Conservation (phyloP, 2,888 invertebrate species). For the Xanthorhoe designata region DNA sequence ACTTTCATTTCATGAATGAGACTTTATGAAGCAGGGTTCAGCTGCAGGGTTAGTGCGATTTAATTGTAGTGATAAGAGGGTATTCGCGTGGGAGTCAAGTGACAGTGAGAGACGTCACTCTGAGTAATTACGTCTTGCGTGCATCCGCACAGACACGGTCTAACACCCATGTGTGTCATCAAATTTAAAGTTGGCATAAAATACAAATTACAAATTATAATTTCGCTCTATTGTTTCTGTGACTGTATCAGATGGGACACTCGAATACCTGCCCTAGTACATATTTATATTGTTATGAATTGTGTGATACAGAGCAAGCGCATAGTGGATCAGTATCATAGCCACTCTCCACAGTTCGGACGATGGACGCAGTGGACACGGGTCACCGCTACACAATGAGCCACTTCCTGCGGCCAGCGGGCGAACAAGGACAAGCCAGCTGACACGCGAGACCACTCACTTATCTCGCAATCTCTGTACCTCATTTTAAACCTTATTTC, state of each 20-base stretch:
- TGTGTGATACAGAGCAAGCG: slow-evolving; percentile 33
- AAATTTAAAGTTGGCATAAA: neutral
- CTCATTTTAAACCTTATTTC: slow-evolving; percentile 45
- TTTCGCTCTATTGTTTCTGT: neutral
- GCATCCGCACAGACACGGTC: slow-evolving; percentile 48
- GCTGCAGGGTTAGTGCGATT: slow-evolving; percentile 65
- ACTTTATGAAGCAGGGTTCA: slow-evolving; percentile 20
- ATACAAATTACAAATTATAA: neutral
- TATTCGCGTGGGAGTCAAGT: slow-evolving; percentile 67
- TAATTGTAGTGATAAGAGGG: slow-evolving; percentile 71
- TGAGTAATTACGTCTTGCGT: slow-evolving; percentile 58
- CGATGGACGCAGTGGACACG: slow-evolving; percentile 64
- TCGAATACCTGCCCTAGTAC: slow-evolving; percentile 5
- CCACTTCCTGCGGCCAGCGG: slow-evolving; percentile 73
- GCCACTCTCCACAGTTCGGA: slow-evolving; percentile 33
- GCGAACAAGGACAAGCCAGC: slow-evolving; percentile 72
- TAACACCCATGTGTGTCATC: slow-evolving; percentile 23
- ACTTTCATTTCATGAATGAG: slow-evolving; percentile 14
- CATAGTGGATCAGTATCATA: slow-evolving; percentile 40
- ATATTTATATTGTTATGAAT: slow-evolving; percentile 27
- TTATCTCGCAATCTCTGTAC: slow-evolving; percentile 56
- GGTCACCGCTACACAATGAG: slow-evolving; percentile 78
- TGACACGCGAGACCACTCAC: slow-evolving; percentile 62
- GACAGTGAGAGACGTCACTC: slow-evolving; percentile 63
- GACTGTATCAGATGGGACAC: neutral